Evolutionary conservation across 2,888 invertebrate species (phyloP).

Genomic region (Ptilodon capucinus): DNA sequence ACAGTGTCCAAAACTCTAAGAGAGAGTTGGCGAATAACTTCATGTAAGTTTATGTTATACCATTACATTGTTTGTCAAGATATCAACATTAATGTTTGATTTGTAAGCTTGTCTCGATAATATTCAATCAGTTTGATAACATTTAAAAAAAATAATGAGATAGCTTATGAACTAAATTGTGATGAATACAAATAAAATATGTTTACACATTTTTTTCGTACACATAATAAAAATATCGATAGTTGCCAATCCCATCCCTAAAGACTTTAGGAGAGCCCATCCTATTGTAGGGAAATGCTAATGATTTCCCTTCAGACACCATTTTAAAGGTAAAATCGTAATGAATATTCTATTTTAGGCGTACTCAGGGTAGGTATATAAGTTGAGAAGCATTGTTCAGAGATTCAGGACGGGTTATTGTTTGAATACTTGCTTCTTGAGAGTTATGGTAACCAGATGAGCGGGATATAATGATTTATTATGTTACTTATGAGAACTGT

Average conservation of each 20-base stretch:
- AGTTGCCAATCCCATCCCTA: conserved; percentile 37
- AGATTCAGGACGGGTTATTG: conserved; percentile 23
- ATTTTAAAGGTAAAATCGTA: conserved; percentile 64
- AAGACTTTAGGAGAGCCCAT: conserved; percentile 49
- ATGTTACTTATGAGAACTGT: neutral
- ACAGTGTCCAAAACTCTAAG: too few species aligned
- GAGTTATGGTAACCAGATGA: neutral
- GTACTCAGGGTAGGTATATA: conserved; percentile 16
- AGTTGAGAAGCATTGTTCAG: conserved; percentile 22
- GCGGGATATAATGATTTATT: neutral
- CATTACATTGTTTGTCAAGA: too few species aligned
- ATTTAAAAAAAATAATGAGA: too few species aligned
- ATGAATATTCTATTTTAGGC: conserved; percentile 56
- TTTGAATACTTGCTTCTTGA: conserved; percentile 9
- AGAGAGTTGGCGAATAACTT: too few species aligned
- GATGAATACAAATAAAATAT: too few species aligned
- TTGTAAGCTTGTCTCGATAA: too few species aligned
- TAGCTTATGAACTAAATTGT: too few species aligned
- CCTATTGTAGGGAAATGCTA: conserved; percentile 73
- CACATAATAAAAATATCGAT: conserved; percentile 23
- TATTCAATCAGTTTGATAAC: too few species aligned
- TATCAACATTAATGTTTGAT: too few species aligned
- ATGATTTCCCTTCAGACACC: conserved; percentile 67
- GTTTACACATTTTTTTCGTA: too few species aligned
- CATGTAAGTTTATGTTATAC: too few species aligned